Percentiles rank a stretch among this genome's conserved stretches.
Conservation (phyloP, 2,797 vertebrate species). For the Acipenser ruthenus region DNA sequence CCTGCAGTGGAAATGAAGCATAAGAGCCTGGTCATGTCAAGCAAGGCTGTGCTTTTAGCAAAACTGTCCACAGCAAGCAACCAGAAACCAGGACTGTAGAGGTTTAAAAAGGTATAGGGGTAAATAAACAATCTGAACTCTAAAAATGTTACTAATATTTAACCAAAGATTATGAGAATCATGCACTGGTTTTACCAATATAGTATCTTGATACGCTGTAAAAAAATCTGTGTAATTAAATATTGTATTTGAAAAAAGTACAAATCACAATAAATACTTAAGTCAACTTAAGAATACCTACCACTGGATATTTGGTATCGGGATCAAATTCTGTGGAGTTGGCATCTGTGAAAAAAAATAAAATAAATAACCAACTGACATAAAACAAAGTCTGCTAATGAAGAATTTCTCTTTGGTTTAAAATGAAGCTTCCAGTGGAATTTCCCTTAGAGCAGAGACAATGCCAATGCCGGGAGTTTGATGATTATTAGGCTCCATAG, state of each 20-base stretch:
- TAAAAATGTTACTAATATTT: too few relatives aligned
- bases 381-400: constrained; percentile 6
- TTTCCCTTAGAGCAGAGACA: background rate
- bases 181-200: background rate
- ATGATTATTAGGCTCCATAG: too few relatives aligned
- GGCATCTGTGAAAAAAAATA: constrained; percentile 65
- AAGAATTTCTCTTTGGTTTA: background rate
- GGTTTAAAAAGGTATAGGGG: too few relatives aligned
- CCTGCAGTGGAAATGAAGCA: too few relatives aligned
- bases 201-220: background rate
- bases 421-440: background rate
- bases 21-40: too few relatives aligned
- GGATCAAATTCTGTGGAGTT: constrained; percentile 95
- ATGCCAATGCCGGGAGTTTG: too few relatives aligned
- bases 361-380: constrained; percentile 11
- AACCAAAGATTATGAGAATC: too few relatives aligned
- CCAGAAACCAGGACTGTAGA: too few relatives aligned
- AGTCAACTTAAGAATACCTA: constrained; percentile 44
- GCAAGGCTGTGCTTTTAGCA: too few relatives aligned
- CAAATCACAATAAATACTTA: background rate
- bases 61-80: too few relatives aligned
- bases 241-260: background rate
- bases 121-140: too few relatives aligned
- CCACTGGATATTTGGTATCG: constrained; percentile 81
- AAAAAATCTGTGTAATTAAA: background rate